Base-by-base conservation (phyloP, 2,113 vertebrate genomes). In the Pedionomus torquatus region DNA sequence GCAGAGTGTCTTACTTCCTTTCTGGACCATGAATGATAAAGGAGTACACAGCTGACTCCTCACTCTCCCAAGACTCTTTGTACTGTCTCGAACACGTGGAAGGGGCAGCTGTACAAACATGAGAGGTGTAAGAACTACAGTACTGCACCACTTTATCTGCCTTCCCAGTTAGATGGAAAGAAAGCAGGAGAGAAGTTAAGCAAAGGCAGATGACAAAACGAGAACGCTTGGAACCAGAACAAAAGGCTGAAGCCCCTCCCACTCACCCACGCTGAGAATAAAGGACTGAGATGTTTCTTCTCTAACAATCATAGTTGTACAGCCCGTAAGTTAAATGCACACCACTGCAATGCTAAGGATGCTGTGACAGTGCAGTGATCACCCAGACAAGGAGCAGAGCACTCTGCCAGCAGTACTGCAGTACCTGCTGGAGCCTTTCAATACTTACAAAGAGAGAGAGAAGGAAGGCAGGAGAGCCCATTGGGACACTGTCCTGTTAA, bases 391-490 rank as follows among this genome's bases (percentile, higher is more conserved):
- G 89, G 81, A 95, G 81, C 95, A 96, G 96, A 97, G 93, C 82
- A 88, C 71, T 17, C 51, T 81, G 95, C 91, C 92, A 96, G 94
- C 92, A 95, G 55, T 81, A 94, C 81, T 81, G 89, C 95, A 83
- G 97, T 95, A 97, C 58, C 94, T 97, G 93, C 94, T 97, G 97
- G 74, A 97, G 95, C 97, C 96, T 98, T 98, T 98, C 98, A 99
- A 99, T 99, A 99, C 99, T 99, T 99, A 99, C 99, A 99, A 99
- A 99, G 97, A 99, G 99, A 99, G 99, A 99, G 98, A 99, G 99
- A 99, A 99, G 99, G 98, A 99, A 99, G 99, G 99, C 99, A 99
- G 99, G 99, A 99, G 99, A 99, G 98, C 99, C 99, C 99, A 99
- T 99, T 98, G 99, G 99, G 98, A 99, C 99, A 99, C 99, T 99